Conservation (phyloP, 2,797 vertebrate genomes). For the Myotis myotis region DNA sequence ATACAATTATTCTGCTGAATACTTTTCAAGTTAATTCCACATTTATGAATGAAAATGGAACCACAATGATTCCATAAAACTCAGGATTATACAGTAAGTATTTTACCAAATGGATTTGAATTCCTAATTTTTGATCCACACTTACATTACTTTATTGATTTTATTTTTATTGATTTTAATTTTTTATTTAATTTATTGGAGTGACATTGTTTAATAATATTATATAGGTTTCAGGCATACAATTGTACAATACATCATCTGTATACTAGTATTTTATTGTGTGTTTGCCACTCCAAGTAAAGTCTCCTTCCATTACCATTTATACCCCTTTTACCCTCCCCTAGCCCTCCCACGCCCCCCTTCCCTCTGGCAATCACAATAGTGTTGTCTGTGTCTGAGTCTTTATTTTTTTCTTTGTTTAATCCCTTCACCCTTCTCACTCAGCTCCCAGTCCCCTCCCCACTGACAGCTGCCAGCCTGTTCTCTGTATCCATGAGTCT, state of each 20-base stretch:
- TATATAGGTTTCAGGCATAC: background rate
- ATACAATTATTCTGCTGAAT: background rate
- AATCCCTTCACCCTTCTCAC: background rate
- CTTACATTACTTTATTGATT: background rate
- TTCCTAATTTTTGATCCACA: slow-evolving; percentile 17
- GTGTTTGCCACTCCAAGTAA: background rate
- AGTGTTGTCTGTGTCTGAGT: background rate
- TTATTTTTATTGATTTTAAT: background rate
- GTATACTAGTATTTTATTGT: background rate
- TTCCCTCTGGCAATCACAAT: background rate
- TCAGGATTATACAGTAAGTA: background rate
- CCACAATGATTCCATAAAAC: background rate
- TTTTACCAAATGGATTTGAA: slow-evolving; percentile 33
- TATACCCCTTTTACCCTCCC: background rate
- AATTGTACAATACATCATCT: background rate
- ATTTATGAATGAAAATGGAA: slow-evolving; percentile 22
- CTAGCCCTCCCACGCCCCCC: background rate
- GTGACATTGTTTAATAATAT: background rate
- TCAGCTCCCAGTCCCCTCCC: background rate
- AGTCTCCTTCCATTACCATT: background rate
- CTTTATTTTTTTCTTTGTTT: background rate
- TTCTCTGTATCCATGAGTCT: background rate
- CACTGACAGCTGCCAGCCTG: background rate
- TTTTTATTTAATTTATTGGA: background rate
- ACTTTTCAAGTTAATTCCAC: background rate